Evolutionary conservation across 2,888 invertebrate genomes (phyloP).

Genomic region (Parascotia fuliginaria): DNA sequence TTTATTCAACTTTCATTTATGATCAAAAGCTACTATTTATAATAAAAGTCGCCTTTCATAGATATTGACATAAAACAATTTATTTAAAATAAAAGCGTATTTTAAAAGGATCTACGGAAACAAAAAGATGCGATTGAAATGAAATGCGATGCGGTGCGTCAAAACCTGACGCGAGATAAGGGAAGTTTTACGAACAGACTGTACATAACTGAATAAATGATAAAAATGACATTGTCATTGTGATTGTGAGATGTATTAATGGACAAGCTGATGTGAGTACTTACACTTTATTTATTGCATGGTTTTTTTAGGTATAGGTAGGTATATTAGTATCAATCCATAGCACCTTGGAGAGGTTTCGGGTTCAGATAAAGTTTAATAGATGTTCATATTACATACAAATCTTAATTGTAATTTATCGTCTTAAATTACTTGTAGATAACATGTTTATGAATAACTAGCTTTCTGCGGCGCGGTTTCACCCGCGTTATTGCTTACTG

Average conservation of each 20-base stretch:
- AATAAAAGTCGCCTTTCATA: not conserved
- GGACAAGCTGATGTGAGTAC: not conserved
- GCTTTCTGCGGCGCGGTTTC: too few species aligned
- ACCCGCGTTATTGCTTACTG: too few species aligned
- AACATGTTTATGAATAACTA: too few species aligned
- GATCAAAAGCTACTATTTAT: not conserved
- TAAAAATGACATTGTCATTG: constrained; percentile 2
- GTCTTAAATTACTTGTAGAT: too few species aligned
- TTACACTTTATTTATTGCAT: not conserved
- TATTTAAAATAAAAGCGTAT: constrained; percentile 20
- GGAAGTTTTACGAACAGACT: constrained; percentile 47
- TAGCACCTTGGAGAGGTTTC: too few species aligned
- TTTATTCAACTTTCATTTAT: not conserved
- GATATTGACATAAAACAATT: constrained; percentile 19
- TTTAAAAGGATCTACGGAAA: constrained; percentile 42
- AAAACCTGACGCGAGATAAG: constrained; percentile 49
- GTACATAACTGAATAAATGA: constrained; percentile 21
- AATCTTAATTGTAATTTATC: too few species aligned
- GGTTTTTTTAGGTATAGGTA: not conserved
- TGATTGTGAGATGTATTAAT: not conserved
- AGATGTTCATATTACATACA: too few species aligned
- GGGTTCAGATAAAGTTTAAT: too few species aligned
- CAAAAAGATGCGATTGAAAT: constrained; percentile 38
- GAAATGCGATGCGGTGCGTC: constrained; percentile 31
- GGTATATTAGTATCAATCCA: too few species aligned